Conservation (phyloP, 1,140 invertebrate genomes). For the Drosophila novamexicana region DNA sequence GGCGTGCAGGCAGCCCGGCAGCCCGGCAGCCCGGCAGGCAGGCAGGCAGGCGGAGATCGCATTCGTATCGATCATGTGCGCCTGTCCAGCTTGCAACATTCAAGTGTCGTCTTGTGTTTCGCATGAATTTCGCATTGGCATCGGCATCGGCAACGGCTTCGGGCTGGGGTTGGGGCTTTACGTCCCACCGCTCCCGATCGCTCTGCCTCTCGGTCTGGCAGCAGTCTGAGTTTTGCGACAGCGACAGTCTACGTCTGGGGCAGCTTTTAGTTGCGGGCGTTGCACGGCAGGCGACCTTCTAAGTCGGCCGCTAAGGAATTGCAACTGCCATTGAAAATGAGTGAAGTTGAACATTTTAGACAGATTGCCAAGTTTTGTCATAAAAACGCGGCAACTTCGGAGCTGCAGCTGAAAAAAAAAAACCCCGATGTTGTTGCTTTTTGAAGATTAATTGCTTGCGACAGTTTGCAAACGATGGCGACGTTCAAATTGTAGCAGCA, state of each 20-base stretch:
- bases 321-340: slow-evolving; percentile 74
- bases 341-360: slow-evolving; percentile 76
- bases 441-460: slow-evolving; percentile 83
- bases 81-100: slow-evolving; percentile 68
- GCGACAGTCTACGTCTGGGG: slow-evolving; percentile 19
- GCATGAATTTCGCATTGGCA: slow-evolving; percentile 46
- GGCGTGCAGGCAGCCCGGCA: neutral
- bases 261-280: slow-evolving; percentile 54
- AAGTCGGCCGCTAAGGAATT: slow-evolving; percentile 65
- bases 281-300: slow-evolving; percentile 62
- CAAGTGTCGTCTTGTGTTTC: slow-evolving; percentile 61
- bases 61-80: slow-evolving; percentile 62
- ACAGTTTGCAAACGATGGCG: slow-evolving; percentile 64
- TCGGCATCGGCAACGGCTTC: slow-evolving; percentile 25
- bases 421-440: slow-evolving; percentile 49
- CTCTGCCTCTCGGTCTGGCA: slow-evolving; percentile 28
- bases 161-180: neutral
- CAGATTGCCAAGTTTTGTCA: slow-evolving; percentile 81
- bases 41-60: slow-evolving; percentile 16
- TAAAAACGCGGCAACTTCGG: slow-evolving; percentile 34
- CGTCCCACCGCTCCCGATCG: slow-evolving; percentile 5
- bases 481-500: slow-evolving; percentile 51
- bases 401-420: slow-evolving; percentile 25
- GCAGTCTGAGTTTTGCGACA: slow-evolving; percentile 26
- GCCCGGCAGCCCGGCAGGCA: neutral